phyloP scores from a whole-genome alignment of 2,797 vertebrate species.

The Mareca strepera region DNA sequence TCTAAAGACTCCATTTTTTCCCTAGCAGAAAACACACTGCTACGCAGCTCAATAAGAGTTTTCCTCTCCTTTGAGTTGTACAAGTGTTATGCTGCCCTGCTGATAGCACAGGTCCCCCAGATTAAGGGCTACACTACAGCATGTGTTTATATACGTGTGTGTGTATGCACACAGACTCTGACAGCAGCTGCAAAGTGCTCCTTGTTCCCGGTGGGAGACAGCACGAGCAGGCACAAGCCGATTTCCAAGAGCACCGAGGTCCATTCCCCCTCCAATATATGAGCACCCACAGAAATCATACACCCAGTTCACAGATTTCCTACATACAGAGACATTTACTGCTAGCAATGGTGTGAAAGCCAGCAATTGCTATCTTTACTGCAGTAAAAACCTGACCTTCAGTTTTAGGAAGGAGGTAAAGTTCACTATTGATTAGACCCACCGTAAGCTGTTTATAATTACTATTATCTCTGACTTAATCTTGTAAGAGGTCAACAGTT shows the following conservation, averaged over 20 bases:
- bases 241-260: background rate
- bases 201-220: no score
- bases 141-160: no score
- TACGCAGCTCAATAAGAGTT: background rate
- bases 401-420: constrained; percentile 54
- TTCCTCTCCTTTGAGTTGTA: background rate
- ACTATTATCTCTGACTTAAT: constrained; percentile 60
- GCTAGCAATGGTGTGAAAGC: rapidly evolving
- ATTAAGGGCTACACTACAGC: background rate
- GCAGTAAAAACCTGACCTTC: constrained; percentile 50
- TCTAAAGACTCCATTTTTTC: background rate
- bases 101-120: background rate
- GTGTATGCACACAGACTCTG: no score
- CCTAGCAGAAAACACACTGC: background rate
- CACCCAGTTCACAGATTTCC: background rate
- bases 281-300: background rate
- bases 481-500: constrained; percentile 63
- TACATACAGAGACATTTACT: rapidly evolving
- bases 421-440: constrained; percentile 44
- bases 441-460: constrained; percentile 55
- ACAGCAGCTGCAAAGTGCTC: no score
- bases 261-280: background rate
- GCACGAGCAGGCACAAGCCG: background rate
- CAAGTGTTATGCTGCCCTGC: background rate
- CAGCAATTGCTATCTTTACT: background rate